Percentiles rank a stretch among this genome's conserved stretches.
Evolutionary conservation across 2,797 vertebrate species (phyloP).

Genomic region (Notoglanidium macrostoma): DNA sequence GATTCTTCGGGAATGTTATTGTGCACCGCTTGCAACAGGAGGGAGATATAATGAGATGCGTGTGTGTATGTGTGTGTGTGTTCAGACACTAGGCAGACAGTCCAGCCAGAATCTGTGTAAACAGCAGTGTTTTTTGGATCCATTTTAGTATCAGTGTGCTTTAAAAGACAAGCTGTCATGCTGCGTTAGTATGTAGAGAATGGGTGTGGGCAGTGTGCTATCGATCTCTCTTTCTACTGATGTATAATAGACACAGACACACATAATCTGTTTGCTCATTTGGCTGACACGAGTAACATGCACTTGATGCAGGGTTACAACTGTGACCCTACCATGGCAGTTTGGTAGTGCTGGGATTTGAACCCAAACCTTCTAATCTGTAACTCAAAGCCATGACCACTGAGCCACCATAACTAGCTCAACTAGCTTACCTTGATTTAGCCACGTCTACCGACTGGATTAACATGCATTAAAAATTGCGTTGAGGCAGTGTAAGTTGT

Average conservation of each 20-base stretch:
- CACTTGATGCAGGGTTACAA: neutral
- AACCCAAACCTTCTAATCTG: neutral
- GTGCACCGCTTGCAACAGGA: neutral
- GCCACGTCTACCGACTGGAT: neutral
- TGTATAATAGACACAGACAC: neutral
- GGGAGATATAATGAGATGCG: neutral
- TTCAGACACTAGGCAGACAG: constrained; percentile 14
- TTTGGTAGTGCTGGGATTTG: neutral
- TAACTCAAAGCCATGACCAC: neutral
- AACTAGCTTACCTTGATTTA: neutral
- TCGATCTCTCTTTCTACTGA: constrained; percentile 6
- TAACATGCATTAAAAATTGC: neutral
- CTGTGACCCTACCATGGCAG: neutral
- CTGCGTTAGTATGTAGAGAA: constrained; percentile 14
- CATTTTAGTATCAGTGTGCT: constrained; percentile 7
- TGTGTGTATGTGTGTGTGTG: neutral
- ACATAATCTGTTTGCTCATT: neutral
- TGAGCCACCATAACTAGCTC: neutral
- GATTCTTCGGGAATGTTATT: neutral
- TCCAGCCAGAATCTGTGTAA: neutral
- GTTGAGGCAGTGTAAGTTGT: too few species aligned
- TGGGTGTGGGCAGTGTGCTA: neutral
- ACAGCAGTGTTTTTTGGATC: constrained; percentile 9
- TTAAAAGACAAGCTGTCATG: constrained; percentile 25
- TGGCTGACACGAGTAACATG: neutral